Conservation (phyloP, 2,113 vertebrate species). For the Phalacrocorax carbo region DNA sequence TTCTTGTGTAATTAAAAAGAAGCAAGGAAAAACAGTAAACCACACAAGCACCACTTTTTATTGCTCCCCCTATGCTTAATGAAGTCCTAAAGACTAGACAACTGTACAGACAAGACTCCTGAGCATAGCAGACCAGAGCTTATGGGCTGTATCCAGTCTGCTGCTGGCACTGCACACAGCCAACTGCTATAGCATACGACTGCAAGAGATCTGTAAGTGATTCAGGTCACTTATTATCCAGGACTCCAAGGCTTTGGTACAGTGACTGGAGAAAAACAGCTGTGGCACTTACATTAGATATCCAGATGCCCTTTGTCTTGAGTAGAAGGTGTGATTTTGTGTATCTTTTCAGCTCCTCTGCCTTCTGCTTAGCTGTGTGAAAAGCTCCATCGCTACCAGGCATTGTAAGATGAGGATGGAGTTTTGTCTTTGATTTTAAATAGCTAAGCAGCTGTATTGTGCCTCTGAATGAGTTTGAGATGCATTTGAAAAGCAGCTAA, state of each 20-base stretch:
- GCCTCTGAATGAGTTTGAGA: not conserved
- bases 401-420: not conserved
- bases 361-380: not conserved
- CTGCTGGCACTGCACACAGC: not conserved
- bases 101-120: constrained; percentile 12
- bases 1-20: constrained; percentile 41
- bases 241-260: not conserved
- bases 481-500: not conserved
- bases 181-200: not conserved
- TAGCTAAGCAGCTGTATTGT: not conserved
- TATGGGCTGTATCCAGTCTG: not conserved
- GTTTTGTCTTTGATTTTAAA: not conserved
- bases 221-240: not conserved
- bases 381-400: not conserved
- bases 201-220: not conserved
- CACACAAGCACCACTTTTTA: constrained; percentile 22
- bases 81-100: not conserved
- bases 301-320: not conserved
- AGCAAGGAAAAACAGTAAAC: not conserved
- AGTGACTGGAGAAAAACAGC: not conserved
- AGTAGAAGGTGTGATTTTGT: not conserved
- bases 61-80: not conserved
- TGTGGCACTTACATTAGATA: not conserved
- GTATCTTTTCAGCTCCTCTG: not conserved
- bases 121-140: not conserved